Base-by-base conservation (phyloP, 2,888 invertebrate genomes). In the Aporophyla nigra region DNA sequence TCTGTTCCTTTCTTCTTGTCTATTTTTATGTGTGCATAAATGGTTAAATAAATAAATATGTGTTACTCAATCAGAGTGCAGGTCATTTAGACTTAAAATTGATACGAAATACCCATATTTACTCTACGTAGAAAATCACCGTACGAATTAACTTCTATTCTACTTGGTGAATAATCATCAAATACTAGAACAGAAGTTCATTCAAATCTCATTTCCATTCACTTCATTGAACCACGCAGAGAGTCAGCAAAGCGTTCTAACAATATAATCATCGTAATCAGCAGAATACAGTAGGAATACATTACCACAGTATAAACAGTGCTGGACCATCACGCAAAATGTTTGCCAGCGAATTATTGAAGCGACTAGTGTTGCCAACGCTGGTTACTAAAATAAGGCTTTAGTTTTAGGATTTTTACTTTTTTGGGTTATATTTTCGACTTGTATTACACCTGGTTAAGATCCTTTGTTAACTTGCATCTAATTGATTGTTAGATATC, bases 271-370 rank as follows among this genome's bases (percentile, higher is more conserved):
- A 79, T 74, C 71, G 72, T 71, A 75, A 80, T 83, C 78, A 83
- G 72, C 70, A 54, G 51, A 71, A 78, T 69, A 80, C 83, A 83
- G 76, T 85, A 54, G 74, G 84, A 85, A 90, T 90, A 88, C 83
- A 89, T 89, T 87, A 88, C 79, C 88, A 71, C 80, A 63, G 85
- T 78, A 80, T 85, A 85, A 87, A 86, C 86, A 85, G 68, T 46
- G 71, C 68, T 74, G 67, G 77, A 63, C 68, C 77, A 78, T 87
- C 86, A 85, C 74, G 72, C 82, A 86, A 87, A 90, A 91, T 90
- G 91, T 92, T 91, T 91, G 88, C 84, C 69, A 71, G 78, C 83
- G 89, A 92, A 92, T 92, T 90, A 92, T 92, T 92, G 90, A 92
- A 91, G 89, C 77, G 82, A 73, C 71, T 67, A 89, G 90, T 90